Percentiles rank a stretch among this genome's conserved stretches.
phyloP scores from a whole-genome alignment of 30 jellyfish, hydroid and myxozoan species.

The Sanderia malayensis region DNA sequence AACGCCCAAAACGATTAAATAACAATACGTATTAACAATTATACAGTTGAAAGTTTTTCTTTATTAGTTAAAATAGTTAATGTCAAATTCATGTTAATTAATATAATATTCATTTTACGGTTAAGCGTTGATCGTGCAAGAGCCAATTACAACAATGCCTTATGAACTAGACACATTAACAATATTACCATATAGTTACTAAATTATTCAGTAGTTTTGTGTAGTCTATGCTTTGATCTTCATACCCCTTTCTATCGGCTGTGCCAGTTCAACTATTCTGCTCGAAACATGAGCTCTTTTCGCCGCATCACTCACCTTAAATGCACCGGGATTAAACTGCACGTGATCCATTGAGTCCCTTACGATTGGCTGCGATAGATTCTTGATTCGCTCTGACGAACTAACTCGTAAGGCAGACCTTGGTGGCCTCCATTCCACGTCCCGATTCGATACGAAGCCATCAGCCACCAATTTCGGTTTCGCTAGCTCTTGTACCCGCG shows the following conservation, averaged over 20 bases:
- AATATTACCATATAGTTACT: background rate
- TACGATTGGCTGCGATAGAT: conserved; percentile 73
- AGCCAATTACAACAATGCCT: background rate
- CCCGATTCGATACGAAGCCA: conserved; percentile 72
- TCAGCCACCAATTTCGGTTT: conserved; percentile 73
- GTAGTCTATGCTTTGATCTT: conserved; percentile 6
- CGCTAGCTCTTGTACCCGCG: conserved; percentile 77
- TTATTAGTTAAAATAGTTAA: too few relatives aligned
- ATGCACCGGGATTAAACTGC: conserved; percentile 95
- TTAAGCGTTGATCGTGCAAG: background rate
- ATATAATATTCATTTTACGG: background rate
- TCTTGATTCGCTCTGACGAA: conserved; percentile 62
- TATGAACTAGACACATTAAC: background rate
- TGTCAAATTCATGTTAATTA: background rate
- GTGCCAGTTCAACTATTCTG: conserved; percentile 81
- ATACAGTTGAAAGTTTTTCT: background rate
- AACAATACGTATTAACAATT: too few relatives aligned
- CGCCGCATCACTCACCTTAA: conserved; percentile 74
- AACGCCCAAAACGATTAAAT: too few relatives aligned
- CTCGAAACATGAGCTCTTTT: conserved; percentile 60
- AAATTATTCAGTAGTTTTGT: background rate
- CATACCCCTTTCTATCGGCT: conserved; percentile 58
- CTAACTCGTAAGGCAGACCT: conserved; percentile 61
- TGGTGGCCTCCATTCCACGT: conserved; percentile 75
- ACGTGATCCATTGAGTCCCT: conserved; percentile 93